Evolutionary conservation across 2,888 invertebrate genomes (phyloP).

Genomic region (Arge pagana): DNA sequence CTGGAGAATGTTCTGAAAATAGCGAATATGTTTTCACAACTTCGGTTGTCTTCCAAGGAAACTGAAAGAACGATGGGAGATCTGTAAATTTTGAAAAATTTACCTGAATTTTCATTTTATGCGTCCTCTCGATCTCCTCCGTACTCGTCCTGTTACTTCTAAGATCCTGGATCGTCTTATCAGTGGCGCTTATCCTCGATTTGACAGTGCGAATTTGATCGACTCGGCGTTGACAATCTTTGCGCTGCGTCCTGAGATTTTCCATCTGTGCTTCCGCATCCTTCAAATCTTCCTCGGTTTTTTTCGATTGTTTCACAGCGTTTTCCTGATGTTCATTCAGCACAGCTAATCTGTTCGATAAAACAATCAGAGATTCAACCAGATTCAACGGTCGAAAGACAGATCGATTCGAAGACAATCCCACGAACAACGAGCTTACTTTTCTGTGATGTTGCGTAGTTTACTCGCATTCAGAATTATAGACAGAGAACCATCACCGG

Average conservation of each 20-base stretch:
- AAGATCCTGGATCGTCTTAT: constrained; percentile 43
- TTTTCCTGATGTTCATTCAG: constrained; percentile 29
- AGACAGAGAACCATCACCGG: constrained; percentile 62
- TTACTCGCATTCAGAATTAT: constrained; percentile 64
- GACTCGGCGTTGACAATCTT: constrained; percentile 35
- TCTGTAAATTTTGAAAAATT: not conserved
- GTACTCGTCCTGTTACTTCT: constrained; percentile 46
- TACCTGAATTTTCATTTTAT: constrained; percentile 42
- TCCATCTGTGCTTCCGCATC: constrained; percentile 37
- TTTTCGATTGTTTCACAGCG: constrained; percentile 43
- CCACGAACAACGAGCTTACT: constrained; percentile 32
- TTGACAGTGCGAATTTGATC: constrained; percentile 40
- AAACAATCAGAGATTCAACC: constrained; percentile 7
- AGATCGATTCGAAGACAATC: constrained; percentile 10
- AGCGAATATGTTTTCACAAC: not conserved
- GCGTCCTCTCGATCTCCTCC: constrained; percentile 42
- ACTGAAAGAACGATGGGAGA: no score
- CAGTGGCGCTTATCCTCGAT: constrained; percentile 40
- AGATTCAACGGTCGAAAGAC: constrained; percentile 34
- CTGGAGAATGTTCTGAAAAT: constrained; percentile 36
- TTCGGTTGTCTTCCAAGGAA: not conserved
- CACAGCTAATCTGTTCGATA: constrained; percentile 45
- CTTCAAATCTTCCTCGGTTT: constrained; percentile 40
- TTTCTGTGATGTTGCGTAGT: constrained; percentile 53
- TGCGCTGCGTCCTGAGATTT: constrained; percentile 34